Evolutionary conservation across 1,140 invertebrate species (phyloP).

Genomic region (Drosophila varians): DNA sequence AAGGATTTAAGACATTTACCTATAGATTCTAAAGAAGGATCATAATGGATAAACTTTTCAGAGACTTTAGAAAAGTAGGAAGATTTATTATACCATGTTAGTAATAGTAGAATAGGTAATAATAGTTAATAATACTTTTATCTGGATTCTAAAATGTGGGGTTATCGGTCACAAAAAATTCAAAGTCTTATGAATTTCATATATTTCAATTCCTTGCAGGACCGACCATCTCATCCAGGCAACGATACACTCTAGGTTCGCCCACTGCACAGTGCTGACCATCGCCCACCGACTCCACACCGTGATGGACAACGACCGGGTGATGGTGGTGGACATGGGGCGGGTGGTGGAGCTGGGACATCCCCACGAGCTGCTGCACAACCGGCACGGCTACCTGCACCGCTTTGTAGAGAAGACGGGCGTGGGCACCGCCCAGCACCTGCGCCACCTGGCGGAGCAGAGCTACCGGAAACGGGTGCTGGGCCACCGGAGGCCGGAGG

Average conservation of each 20-base stretch:
- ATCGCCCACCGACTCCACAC: conserved; percentile 93
- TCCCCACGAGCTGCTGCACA: conserved; percentile 87
- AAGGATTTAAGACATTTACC: too few relatives aligned
- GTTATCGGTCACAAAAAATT: too few relatives aligned
- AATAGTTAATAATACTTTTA: too few relatives aligned
- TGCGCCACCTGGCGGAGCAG: conserved; percentile 66
- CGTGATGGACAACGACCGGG: conserved; percentile 90
- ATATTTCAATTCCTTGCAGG: conserved; percentile 64
- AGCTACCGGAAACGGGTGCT: conserved; percentile 71
- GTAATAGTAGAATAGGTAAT: too few relatives aligned
- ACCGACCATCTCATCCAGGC: conserved; percentile 90
- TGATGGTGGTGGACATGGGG: conserved; percentile 90
- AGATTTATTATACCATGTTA: too few relatives aligned
- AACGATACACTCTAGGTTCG: conserved; percentile 89
- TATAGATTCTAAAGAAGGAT: too few relatives aligned
- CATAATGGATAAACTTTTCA: too few relatives aligned
- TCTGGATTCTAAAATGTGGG: too few relatives aligned
- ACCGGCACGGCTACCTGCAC: conserved; percentile 84
- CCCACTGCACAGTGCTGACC: conserved; percentile 91
- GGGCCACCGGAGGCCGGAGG: conserved; percentile 7
- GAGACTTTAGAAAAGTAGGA: too few relatives aligned
- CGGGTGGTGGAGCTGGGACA: conserved; percentile 88
- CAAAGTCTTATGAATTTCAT: background rate
- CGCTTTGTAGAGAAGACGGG: conserved; percentile 78
- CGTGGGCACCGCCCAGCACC: conserved; percentile 59